These are phyloP conservation scores for Montipora efflorescens DNA, from an alignment of 64 coral and sea anemone genomes.

Conservation along the genomic window DNA sequence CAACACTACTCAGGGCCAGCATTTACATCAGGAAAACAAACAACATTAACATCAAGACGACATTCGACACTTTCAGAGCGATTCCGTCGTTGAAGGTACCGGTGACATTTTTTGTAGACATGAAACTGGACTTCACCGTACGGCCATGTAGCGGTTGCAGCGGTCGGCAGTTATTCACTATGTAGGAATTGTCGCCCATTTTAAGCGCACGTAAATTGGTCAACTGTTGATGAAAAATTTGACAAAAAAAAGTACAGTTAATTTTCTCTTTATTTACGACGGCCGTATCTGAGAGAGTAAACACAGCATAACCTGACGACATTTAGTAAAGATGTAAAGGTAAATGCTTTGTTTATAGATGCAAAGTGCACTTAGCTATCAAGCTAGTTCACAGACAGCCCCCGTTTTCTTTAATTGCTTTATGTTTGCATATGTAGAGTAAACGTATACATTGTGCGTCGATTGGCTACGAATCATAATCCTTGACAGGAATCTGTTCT, in stretches of 20 bases:
- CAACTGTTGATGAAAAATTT: constrained; percentile 12
- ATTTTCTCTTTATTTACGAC: too few species aligned
- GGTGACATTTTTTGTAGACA: background rate
- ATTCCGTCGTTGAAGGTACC: too few species aligned
- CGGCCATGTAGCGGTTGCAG: background rate
- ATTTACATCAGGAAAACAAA: background rate
- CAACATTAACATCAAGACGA: background rate
- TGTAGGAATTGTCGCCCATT: background rate
- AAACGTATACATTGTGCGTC: too few species aligned
- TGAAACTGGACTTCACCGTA: background rate
- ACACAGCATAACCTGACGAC: background rate
- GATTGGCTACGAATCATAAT: too few species aligned
- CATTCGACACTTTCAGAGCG: background rate
- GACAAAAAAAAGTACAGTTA: background rate
- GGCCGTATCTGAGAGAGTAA: too few species aligned
- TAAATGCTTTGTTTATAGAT: too few species aligned
- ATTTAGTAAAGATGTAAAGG: too few species aligned
- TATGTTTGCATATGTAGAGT: too few species aligned
- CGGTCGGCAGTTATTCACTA: constrained; percentile 24
- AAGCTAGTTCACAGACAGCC: too few species aligned
- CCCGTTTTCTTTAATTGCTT: too few species aligned
- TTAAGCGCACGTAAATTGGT: constrained; percentile 52
- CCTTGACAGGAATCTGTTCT: too few species aligned
- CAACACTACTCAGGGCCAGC: background rate
- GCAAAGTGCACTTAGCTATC: too few species aligned